Percentiles rank a stretch among this genome's conserved stretches.
Conservation (phyloP, 2,888 invertebrate species). For the Drosophila recens region DNA sequence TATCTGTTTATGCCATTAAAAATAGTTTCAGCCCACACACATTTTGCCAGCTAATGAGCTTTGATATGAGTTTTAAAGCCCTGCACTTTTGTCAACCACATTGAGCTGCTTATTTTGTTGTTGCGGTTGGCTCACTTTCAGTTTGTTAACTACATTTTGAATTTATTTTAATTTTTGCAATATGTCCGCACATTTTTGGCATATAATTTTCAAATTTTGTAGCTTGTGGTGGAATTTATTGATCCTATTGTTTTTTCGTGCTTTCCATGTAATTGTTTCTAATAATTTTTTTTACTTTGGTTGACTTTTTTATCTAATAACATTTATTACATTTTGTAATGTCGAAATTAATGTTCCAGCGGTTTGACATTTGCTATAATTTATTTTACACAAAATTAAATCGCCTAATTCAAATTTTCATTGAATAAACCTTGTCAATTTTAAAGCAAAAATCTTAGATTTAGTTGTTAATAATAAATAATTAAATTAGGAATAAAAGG, state of each 20-base stretch:
- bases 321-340: conserved; percentile 50
- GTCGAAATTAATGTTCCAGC: conserved; percentile 25
- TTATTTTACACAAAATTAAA: too few species aligned
- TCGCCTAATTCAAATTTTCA: too few species aligned
- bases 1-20: conserved; percentile 36
- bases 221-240: conserved; percentile 7
- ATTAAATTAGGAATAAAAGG: too few species aligned
- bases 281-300: not conserved
- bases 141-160: conserved; percentile 30
- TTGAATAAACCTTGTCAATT: too few species aligned
- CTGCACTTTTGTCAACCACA: conserved; percentile 27
- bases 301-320: conserved; percentile 37
- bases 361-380: conserved; percentile 39
- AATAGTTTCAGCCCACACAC: conserved; percentile 38
- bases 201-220: conserved; percentile 27
- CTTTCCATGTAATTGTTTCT: conserved; percentile 39
- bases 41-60: conserved; percentile 66
- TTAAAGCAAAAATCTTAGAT: not conserved
- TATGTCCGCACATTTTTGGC: conserved; percentile 36
- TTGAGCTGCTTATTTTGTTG: conserved; percentile 46
- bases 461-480: not conserved
- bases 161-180: conserved; percentile 53
- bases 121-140: conserved; percentile 35
- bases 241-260: conserved; percentile 22
- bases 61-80: conserved; percentile 49